Base-by-base conservation (phyloP, 1,140 invertebrate genomes). In the Colletes gigas region DNA sequence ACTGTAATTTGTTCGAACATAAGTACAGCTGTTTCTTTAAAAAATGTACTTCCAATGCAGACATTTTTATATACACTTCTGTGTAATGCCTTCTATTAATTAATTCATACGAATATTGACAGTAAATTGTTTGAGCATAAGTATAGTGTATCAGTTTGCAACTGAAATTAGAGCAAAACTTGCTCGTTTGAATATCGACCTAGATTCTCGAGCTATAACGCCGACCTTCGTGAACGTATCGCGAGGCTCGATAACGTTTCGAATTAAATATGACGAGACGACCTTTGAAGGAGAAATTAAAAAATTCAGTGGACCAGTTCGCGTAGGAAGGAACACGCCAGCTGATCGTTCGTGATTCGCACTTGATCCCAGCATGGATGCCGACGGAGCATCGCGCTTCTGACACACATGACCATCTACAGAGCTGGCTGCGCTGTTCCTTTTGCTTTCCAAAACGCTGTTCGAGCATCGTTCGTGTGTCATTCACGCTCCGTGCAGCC, bases 381-480 rank as follows among this genome's bases (percentile, higher is more conserved):
- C 52, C 67, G n/a, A 3, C 54, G 4, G 41, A 60, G 54, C 17
- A 59, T 76, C 54, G 55, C 57, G 74, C 74, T 78, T 85, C 81
- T 83, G 83, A 86, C 87, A 84, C 79, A 89, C 88, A 90, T 91
- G 82, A 87, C 89, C 90, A 89, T 91, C 82, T 91, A 91, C 85
- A 88, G 89, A 83, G 83, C 54, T 78, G 78, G 81, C 44, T 47
- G 30, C 41, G 47, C 67, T 78, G 73, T 82, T 19, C 59, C 55
- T 71, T 79, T 71, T 60, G 30, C 67, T 65, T 59, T 59, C 15
- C 30, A 44, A n/a, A 41, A 47, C 60, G 19, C 39, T 14, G 65
- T 52, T 60, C 57, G 57, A 60, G 76, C 30, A 67, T 63, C 76
- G 68, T 62, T 57, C 39, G 47, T 47, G 19, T 79, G 60, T 65